A percentile compares a stretch with the other conserved stretches of the same genome.
Evolutionary conservation across 2,113 vertebrate genomes (phyloP).

Genomic region (Salminus brasiliensis): DNA sequence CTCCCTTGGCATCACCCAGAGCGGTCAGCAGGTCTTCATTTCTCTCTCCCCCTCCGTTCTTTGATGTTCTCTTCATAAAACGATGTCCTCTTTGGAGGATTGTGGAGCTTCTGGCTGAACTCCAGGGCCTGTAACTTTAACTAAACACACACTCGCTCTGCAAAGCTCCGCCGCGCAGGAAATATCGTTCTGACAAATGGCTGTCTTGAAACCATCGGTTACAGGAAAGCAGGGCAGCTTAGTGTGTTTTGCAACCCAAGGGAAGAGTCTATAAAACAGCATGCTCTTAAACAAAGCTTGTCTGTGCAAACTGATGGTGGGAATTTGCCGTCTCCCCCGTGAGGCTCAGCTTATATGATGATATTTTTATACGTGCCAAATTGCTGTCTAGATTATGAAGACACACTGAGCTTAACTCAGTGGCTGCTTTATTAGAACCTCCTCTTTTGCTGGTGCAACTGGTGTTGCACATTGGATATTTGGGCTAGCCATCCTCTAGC

Average conservation of each 20-base stretch:
- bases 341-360: neutral
- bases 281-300: neutral
- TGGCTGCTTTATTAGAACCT: too few species aligned
- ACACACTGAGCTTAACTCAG: too few species aligned
- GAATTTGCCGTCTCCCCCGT: neutral
- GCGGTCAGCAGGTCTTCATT: neutral
- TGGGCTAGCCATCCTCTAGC: too few species aligned
- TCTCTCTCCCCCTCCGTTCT: conserved; percentile 35
- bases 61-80: conserved; percentile 43
- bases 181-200: conserved; percentile 35
- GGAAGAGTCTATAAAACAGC: neutral
- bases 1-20: neutral
- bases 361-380: neutral
- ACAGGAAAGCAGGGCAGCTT: neutral
- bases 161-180: conserved; percentile 21
- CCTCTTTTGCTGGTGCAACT: too few species aligned
- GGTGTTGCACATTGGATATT: too few species aligned
- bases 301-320: neutral
- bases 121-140: conserved; percentile 52
- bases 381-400: too few species aligned
- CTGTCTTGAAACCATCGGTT: neutral
- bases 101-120: conserved; percentile 52
- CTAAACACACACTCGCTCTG: conserved; percentile 40
- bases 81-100: conserved; percentile 45
- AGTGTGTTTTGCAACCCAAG: neutral